These are phyloP conservation scores for Orthosia gracilis DNA, from an alignment of 2,888 invertebrate genomes.

Conservation along the genomic window DNA sequence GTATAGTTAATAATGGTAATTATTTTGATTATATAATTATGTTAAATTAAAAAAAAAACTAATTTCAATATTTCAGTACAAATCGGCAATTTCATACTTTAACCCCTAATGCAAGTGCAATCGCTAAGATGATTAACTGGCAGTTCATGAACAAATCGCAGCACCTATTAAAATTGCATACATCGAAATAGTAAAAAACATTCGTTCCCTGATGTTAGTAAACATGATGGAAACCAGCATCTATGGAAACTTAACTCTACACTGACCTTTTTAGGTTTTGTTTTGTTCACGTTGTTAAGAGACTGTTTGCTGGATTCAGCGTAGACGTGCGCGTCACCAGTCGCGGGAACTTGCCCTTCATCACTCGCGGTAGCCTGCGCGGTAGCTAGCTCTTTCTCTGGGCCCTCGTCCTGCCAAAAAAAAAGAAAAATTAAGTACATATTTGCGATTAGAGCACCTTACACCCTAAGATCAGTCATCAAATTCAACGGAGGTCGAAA, in stretches of 20 bases:
- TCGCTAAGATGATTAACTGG: not conserved
- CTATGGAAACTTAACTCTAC: not conserved
- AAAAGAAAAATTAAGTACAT: too few relatives aligned
- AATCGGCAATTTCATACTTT: too few relatives aligned
- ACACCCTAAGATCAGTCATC: too few relatives aligned
- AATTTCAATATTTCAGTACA: too few relatives aligned
- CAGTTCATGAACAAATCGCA: too few relatives aligned
- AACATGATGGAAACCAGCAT: not conserved
- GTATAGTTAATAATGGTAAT: too few relatives aligned
- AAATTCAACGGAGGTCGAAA: too few relatives aligned
- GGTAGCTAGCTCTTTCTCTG: slow-evolving; percentile 86
- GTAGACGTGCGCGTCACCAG: slow-evolving; percentile 67
- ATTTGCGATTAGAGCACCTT: too few relatives aligned
- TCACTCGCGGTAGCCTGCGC: too few relatives aligned
- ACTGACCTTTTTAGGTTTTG: slow-evolving; percentile 94
- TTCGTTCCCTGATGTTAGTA: slow-evolving; percentile 2
- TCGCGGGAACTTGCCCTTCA: slow-evolving; percentile 89
- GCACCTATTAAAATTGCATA: not conserved
- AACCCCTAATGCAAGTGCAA: too few relatives aligned
- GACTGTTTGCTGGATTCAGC: slow-evolving; percentile 81
- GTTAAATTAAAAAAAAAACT: too few relatives aligned
- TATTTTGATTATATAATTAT: too few relatives aligned
- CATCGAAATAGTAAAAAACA: not conserved
- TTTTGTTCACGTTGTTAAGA: slow-evolving; percentile 89
- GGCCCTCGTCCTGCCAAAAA: not conserved